Conservation (phyloP, 2,113 vertebrate genomes). For the Zosterops hypoxanthus region DNA sequence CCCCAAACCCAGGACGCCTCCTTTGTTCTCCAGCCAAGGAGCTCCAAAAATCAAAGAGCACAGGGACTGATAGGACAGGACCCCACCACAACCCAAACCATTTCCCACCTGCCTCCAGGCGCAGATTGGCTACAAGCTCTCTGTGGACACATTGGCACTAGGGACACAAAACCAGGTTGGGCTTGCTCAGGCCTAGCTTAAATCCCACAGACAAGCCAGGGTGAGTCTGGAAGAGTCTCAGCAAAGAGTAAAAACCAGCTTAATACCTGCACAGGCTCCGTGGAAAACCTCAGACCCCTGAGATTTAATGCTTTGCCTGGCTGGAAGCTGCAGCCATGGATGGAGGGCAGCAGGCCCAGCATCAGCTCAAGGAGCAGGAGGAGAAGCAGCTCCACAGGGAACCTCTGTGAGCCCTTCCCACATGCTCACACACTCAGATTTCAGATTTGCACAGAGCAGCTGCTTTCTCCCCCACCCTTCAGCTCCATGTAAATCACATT, state of each 20-base stretch:
- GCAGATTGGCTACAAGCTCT: neutral
- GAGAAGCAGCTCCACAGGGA: neutral
- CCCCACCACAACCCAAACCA: neutral
- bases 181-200: neutral
- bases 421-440: neutral
- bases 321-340: accelerated
- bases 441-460: neutral
- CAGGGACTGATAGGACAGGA: neutral
- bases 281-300: accelerated
- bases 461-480: neutral
- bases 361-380: neutral
- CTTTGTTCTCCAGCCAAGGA: conserved; percentile 48
- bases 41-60: neutral
- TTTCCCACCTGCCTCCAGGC: neutral
- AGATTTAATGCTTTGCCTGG: accelerated
- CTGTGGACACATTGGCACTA: neutral
- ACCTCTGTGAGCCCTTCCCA: neutral
- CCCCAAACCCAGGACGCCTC: neutral
- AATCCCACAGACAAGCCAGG: neutral
- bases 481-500: neutral
- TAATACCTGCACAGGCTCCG: neutral
- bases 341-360: neutral
- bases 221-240: neutral
- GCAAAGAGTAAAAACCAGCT: neutral
- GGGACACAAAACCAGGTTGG: neutral